Evolutionary conservation across 2,797 vertebrate species (phyloP), one percentile per base, ranked within the genome.

Genomic region (Falco concolor): DNA sequence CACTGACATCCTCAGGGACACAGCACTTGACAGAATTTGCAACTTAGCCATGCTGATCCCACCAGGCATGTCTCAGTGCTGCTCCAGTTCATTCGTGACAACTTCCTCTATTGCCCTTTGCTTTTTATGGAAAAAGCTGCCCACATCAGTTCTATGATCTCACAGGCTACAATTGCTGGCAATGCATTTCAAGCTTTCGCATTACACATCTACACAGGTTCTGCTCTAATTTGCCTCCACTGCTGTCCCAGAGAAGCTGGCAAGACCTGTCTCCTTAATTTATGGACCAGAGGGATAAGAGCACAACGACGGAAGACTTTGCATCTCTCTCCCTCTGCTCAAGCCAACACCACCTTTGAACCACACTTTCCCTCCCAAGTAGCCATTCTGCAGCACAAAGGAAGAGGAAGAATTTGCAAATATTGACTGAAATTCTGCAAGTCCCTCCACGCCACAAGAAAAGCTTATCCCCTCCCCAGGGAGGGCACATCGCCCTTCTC

Each of bases 241-340:
- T 11, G 49, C n/a, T 56, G 72, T 9, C 50, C 60, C 59, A 57
- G 50, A 65, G 49, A 13, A 17, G 45, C n/a, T 56, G 59, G 36
- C 14, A 20, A 24, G 61, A 28, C 0, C 0, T 0, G 2, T 28
- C 3, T 17, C 27, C 63, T 28, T 18, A 3, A 10, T 27, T 13
- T 6, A 3, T 12, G 40, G 63, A 30, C 10, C 53, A 8, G n/a
- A 32, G 42, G 34, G 47, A 9, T 2, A 6, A 7, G 15, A 56
- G 61, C 47, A 6, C 8, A 1, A 2, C 0, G 11, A 10, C 0
- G 4, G 20, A 27, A 73, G 25, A 6, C 2, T 24, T 3, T 23
- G 60, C 45, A 14, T 0, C 1, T 8, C n/a, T 30, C 59, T 22
- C 40, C 2, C 40, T 1, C 16, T 9, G 2, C 6, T 56, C 53